These are phyloP conservation scores for Leptodactylus fallax DNA, from an alignment of 2,797 vertebrate genomes.

Conservation along the genomic window DNA sequence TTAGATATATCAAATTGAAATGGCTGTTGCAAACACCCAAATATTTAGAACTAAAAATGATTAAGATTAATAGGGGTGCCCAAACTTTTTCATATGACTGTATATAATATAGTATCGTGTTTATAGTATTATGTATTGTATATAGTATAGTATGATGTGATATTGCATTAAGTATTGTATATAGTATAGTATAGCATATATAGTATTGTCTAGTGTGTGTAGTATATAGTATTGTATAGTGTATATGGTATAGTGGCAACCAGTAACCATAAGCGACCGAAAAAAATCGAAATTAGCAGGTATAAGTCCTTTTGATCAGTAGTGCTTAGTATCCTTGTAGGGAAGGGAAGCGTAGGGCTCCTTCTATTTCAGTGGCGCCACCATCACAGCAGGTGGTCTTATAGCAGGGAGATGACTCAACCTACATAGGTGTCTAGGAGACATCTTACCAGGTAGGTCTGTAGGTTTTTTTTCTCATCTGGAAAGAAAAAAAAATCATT, in stretches of 20 bases:
- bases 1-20: too few species aligned
- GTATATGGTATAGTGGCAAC: not conserved
- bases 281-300: not conserved
- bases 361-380: slow-evolving; percentile 2
- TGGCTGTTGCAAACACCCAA: too few species aligned
- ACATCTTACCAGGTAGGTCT: not conserved
- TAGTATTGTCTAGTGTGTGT: too few species aligned
- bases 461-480: not conserved
- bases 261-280: not conserved
- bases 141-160: too few species aligned
- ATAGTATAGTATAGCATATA: not conserved
- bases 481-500: slow-evolving; percentile 82
- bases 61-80: too few species aligned
- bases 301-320: not conserved
- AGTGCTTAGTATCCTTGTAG: not conserved
- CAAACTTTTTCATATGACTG: too few species aligned
- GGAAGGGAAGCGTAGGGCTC: not conserved
- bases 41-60: too few species aligned
- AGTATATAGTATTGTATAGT: not conserved
- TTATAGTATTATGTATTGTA: too few species aligned
- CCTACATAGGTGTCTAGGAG: slow-evolving; percentile 34
- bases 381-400: not conserved
- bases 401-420: slow-evolving; percentile 78
- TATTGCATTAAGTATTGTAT: too few species aligned
- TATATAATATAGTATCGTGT: too few species aligned